Evolutionary conservation across 2,888 invertebrate species (phyloP).

Genomic region (Dynastes hyllus): DNA sequence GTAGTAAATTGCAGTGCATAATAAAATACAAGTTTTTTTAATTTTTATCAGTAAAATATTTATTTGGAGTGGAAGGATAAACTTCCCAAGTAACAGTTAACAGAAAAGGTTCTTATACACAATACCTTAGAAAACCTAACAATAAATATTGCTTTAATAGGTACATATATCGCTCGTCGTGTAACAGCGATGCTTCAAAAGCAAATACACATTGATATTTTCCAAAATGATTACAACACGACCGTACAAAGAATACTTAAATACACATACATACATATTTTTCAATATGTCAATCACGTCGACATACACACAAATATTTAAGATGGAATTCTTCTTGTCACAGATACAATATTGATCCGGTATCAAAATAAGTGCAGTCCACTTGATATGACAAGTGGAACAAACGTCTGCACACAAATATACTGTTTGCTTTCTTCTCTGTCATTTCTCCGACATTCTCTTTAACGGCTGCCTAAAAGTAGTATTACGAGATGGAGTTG

Average conservation of each 20-base stretch:
- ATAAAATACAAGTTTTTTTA: too few species aligned
- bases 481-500: constrained; percentile 21
- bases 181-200: too few species aligned
- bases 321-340: constrained; percentile 35
- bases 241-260: constrained; percentile 22
- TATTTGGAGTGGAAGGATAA: too few species aligned
- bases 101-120: too few species aligned
- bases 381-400: constrained; percentile 43
- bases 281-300: constrained; percentile 42
- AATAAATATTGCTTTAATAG: not conserved
- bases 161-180: too few species aligned
- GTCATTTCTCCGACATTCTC: constrained; percentile 25
- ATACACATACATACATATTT: constrained; percentile 15
- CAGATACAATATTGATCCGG: constrained; percentile 45
- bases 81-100: too few species aligned
- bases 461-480: constrained; percentile 34
- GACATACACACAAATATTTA: constrained; percentile 45
- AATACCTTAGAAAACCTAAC: not conserved
- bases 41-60: too few species aligned
- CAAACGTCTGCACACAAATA: constrained; percentile 27
- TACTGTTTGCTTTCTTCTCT: constrained; percentile 15
- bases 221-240: constrained; percentile 6
- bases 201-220: constrained; percentile 1
- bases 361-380: constrained; percentile 44
- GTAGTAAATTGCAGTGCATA: too few species aligned